These are phyloP conservation scores for Scrobipalpa costella DNA, from an alignment of 2,888 invertebrate genomes.

Conservation along the genomic window DNA sequence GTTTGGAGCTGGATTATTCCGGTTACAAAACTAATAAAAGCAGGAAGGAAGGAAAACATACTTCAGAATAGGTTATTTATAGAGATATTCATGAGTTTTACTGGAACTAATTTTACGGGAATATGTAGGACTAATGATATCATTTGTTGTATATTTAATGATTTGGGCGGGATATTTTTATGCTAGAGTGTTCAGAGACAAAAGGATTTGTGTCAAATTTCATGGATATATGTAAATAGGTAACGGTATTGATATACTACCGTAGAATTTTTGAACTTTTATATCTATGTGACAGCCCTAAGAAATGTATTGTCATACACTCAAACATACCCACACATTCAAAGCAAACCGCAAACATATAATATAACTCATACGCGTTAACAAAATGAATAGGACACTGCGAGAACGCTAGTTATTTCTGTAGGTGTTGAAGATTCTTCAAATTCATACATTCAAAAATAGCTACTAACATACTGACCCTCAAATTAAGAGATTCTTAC, in stretches of 20 bases:
- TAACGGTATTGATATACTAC: too few species aligned
- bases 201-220: too few species aligned
- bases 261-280: too few species aligned
- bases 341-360: slow-evolving; percentile 3
- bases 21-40: not conserved
- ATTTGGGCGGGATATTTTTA: too few species aligned
- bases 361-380: not conserved
- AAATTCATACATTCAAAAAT: not conserved
- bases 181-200: too few species aligned
- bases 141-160: too few species aligned
- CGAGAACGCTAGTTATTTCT: not conserved
- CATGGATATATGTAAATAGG: too few species aligned
- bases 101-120: not conserved
- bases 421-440: slow-evolving; percentile 1
- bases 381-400: not conserved
- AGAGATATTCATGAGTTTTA: not conserved
- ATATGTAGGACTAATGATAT: not conserved
- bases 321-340: not conserved
- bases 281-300: not conserved
- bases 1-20: not conserved
- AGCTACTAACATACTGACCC: not conserved
- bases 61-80: not conserved
- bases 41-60: not conserved
- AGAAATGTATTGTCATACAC: not conserved
- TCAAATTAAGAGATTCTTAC: not conserved